These are phyloP conservation scores for Syngnathoides biaculeatus DNA, from an alignment of 2,113 vertebrate species.

Conservation along the genomic window DNA sequence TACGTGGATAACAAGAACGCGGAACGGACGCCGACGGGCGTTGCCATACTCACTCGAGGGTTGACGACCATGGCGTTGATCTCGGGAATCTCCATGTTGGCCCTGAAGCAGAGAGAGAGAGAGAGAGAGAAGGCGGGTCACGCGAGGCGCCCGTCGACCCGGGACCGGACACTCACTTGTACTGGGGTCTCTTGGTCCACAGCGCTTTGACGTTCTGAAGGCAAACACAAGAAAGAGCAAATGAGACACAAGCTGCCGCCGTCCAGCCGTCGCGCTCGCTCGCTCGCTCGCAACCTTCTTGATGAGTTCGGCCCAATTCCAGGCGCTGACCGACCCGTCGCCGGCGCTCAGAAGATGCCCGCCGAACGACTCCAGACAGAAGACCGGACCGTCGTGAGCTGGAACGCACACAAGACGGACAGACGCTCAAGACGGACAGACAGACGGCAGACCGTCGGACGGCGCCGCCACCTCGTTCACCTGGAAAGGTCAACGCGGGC, in stretches of 20 bases:
- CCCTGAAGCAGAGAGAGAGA: constrained; percentile 53
- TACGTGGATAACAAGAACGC: too few relatives aligned
- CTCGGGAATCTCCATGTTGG: constrained; percentile 84
- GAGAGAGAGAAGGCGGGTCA: neutral
- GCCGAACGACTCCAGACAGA: constrained; percentile 79
- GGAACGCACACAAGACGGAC: neutral
- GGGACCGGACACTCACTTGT: constrained; percentile 70
- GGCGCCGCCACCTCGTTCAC: constrained; percentile 56
- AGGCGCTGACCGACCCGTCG: constrained; percentile 82
- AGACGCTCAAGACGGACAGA: neutral
- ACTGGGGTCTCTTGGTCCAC: constrained; percentile 79
- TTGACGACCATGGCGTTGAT: constrained; percentile 80
- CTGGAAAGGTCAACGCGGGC: constrained; percentile 78
- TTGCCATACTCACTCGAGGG: constrained; percentile 68
- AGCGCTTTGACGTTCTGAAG: constrained; percentile 77
- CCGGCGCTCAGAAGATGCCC: constrained; percentile 81
- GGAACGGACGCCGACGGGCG: neutral
- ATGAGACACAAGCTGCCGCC: neutral
- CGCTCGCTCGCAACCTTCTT: constrained; percentile 74
- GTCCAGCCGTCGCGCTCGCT: neutral
- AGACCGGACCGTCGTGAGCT: constrained; percentile 85
- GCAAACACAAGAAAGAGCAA: neutral
- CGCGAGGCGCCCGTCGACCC: neutral
- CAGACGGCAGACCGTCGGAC: neutral
- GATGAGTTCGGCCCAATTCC: constrained; percentile 84